phyloP scores from a whole-genome alignment of 1,140 invertebrate species.

The Daktulosphaira vitifoliae region DNA sequence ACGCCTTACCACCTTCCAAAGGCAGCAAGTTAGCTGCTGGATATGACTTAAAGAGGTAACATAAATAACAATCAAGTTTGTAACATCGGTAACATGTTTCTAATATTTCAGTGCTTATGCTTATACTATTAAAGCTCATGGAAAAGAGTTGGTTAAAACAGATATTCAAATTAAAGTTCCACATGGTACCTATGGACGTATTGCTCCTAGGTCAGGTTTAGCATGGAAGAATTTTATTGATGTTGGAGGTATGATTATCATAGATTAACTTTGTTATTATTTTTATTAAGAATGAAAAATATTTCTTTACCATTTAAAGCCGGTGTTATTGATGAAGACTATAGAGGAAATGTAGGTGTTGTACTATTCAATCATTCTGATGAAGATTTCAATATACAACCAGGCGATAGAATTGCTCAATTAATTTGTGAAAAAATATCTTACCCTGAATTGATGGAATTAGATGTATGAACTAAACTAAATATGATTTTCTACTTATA shows the following conservation, averaged over 20 bases:
- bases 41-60: slow-evolving; percentile 79
- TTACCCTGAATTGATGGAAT: slow-evolving; percentile 75
- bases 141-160: slow-evolving; percentile 80
- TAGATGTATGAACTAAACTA: slow-evolving; percentile 49
- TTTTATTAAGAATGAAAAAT: background rate
- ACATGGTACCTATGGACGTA: slow-evolving; percentile 80
- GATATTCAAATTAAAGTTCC: slow-evolving; percentile 84
- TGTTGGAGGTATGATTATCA: slow-evolving; percentile 62
- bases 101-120: slow-evolving; percentile 70
- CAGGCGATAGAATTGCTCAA: slow-evolving; percentile 92
- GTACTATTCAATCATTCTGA: slow-evolving; percentile 89
- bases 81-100: background rate
- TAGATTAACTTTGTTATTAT: background rate
- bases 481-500: too few relatives aligned
- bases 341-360: slow-evolving; percentile 87
- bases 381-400: slow-evolving; percentile 64
- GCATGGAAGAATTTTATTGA: slow-evolving; percentile 94
- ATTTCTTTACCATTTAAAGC: slow-evolving; percentile 49
- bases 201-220: slow-evolving; percentile 92
- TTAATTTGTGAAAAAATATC: slow-evolving; percentile 89
- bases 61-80: background rate
- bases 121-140: slow-evolving; percentile 66
- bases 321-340: slow-evolving; percentile 89
- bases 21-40: slow-evolving; percentile 82
- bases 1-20: slow-evolving; percentile 70